Evolutionary conservation across 2,888 invertebrate genomes (phyloP).

Genomic region (Suillia variegata): DNA sequence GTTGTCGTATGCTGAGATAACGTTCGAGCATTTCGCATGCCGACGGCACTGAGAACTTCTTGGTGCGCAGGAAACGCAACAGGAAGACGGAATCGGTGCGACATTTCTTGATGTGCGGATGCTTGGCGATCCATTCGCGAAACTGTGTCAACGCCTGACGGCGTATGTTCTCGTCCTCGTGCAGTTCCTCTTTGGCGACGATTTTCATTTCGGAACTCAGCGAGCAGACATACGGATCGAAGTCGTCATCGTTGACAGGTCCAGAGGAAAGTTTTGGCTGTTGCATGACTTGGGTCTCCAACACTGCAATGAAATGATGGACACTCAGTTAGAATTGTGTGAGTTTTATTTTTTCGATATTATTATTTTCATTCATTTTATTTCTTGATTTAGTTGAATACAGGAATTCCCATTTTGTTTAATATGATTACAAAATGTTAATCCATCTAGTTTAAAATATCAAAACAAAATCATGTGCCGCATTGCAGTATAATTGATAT

Average conservation of each 20-base stretch:
- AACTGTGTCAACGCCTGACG: conserved; percentile 78
- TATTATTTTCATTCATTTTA: not conserved
- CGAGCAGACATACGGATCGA: conserved; percentile 57
- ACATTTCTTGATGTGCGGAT: conserved; percentile 80
- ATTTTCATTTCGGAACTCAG: conserved; percentile 63
- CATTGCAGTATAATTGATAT: too few species aligned
- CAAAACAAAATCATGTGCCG: too few species aligned
- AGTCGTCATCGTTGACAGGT: conserved; percentile 47
- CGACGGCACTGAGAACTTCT: conserved; percentile 84
- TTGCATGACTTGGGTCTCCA: conserved; percentile 58
- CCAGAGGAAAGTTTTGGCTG: conserved; percentile 49
- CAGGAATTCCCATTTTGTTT: not conserved
- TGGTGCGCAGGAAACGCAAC: conserved; percentile 81
- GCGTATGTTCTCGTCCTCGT: conserved; percentile 78
- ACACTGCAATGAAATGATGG: conserved; percentile 57
- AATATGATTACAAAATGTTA: too few species aligned
- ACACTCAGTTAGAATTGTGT: not conserved
- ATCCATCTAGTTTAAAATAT: too few species aligned
- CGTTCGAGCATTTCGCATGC: conserved; percentile 87
- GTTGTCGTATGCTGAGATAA: conserved; percentile 82
- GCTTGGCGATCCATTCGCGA: conserved; percentile 82
- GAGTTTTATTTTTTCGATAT: not conserved
- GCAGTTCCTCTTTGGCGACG: conserved; percentile 73
- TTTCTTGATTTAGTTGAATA: not conserved
- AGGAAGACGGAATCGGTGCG: conserved; percentile 83